Conservation (phyloP, 2,113 vertebrate species). For the Zosterops lateralis region DNA sequence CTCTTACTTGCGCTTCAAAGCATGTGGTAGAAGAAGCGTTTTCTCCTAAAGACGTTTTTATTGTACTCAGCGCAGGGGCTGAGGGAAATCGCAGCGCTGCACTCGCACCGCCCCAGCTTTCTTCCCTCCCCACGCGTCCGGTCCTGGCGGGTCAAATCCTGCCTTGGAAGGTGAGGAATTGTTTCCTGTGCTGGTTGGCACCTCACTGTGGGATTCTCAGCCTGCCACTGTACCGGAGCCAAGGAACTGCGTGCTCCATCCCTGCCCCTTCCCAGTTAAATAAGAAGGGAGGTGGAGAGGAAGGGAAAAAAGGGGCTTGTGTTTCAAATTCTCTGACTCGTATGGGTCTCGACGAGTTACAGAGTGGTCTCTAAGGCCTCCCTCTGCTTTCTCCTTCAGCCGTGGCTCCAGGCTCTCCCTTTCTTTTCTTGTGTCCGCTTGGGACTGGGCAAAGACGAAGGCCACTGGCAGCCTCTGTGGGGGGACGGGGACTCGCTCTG, state of each 20-base stretch:
- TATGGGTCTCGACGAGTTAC: neutral
- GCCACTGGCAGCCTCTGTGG: rapidly evolving
- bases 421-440: rapidly evolving
- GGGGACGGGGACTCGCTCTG: neutral
- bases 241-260: rapidly evolving
- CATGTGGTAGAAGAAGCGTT: neutral
- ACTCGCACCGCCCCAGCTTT: conserved; percentile 24
- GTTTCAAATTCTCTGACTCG: neutral
- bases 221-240: neutral
- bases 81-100: neutral
- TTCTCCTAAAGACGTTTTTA: conserved; percentile 32
- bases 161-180: neutral
- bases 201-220: neutral
- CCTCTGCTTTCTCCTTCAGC: neutral
- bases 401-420: neutral
- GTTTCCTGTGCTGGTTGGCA: neutral
- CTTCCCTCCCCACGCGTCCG: neutral
- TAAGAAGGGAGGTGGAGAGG: neutral
- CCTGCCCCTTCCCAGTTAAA: neutral
- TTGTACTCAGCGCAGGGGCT: neutral
- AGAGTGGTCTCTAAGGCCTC: neutral
- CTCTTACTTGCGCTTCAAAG: conserved; percentile 62
- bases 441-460: neutral
- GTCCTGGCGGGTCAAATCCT: neutral
- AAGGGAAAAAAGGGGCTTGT: rapidly evolving